phyloP scores from a whole-genome alignment of 2,113 vertebrate species.

The Megaceryle torquata region DNA sequence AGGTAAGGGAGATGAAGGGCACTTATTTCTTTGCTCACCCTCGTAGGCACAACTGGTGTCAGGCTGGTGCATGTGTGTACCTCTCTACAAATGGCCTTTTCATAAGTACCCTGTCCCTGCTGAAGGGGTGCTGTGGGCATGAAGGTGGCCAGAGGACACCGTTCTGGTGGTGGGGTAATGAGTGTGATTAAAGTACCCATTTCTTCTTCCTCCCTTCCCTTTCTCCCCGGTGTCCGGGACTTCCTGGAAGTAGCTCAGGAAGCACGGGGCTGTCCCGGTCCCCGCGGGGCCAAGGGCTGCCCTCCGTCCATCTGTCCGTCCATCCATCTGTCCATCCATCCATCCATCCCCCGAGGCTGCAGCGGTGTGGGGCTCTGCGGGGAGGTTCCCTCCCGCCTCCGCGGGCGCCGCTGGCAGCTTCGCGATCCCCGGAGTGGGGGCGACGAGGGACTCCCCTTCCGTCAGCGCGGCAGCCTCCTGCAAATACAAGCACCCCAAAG shows the following conservation, averaged over 20 bases:
- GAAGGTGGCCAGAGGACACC: slow-evolving; percentile 9
- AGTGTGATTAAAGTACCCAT: slow-evolving; percentile 80
- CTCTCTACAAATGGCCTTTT: neutral
- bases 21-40: neutral
- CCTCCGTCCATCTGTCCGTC: neutral
- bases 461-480: neutral
- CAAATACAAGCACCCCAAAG: neutral
- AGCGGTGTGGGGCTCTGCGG: fast-evolving
- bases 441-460: too few species aligned
- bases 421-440: too few species aligned
- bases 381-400: neutral
- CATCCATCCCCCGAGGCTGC: neutral
- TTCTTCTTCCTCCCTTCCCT: slow-evolving; percentile 11
- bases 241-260: slow-evolving; percentile 86
- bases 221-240: slow-evolving; percentile 32
- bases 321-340: neutral
- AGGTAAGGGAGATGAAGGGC: neutral
- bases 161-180: slow-evolving; percentile 74
- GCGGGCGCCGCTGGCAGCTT: neutral
- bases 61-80: neutral
- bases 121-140: neutral
- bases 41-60: neutral
- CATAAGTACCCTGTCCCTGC: fast-evolving
- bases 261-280: slow-evolving; percentile 73
- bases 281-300: slow-evolving; percentile 62